Base-by-base conservation (phyloP, 1,140 invertebrate species). In the Glossosoma conforme region DNA sequence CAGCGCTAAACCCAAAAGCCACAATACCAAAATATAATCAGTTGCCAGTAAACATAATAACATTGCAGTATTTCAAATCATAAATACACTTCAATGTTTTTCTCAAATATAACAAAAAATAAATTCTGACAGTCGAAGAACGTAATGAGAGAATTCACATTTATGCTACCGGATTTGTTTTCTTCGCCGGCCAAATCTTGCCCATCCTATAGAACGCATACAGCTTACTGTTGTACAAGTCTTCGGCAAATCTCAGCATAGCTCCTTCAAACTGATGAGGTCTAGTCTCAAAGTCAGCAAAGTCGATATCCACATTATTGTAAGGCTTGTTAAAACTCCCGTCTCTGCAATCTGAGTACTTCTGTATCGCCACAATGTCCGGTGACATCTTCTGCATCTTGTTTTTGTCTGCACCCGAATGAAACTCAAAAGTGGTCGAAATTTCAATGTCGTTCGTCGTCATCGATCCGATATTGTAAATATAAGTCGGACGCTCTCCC, bases 191-290 rank as follows among this genome's bases (percentile, higher is more conserved):
- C 72, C 72, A 75, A 30, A 75, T 75, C 60, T 72, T 67, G 2
- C 69, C 68, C 1, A 65, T 66, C 38, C 61, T 67, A 37, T 72
- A 75, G 55, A 75, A 44, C 20, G 68, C 66, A 48, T 74, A 75
- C 40, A 75, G 64, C 58, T 72, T 72, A 60, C 71, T 68, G 49
- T 62, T 71, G 9, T 66, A 58, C 43, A 75, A 59, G 46, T 56
- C 65, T 19, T 70, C 65, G 2, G 63, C 64, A 63, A 68, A 74
- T 41, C 69, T 69, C 22, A 68, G 51, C 65, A 75, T 75, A 8
- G 69, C 69, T 22, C 69, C 70, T 65, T 75, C 72, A 52, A 74
- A 73, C 38, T 70, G 69, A 48, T 75, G 70, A 35, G 67, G 70
- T 58, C 72, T 66, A 63, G 72, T 67, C 33, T 75, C 69, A 15